Evolutionary conservation across 2,888 invertebrate species (phyloP).

Genomic region (Dendrolimus pini): DNA sequence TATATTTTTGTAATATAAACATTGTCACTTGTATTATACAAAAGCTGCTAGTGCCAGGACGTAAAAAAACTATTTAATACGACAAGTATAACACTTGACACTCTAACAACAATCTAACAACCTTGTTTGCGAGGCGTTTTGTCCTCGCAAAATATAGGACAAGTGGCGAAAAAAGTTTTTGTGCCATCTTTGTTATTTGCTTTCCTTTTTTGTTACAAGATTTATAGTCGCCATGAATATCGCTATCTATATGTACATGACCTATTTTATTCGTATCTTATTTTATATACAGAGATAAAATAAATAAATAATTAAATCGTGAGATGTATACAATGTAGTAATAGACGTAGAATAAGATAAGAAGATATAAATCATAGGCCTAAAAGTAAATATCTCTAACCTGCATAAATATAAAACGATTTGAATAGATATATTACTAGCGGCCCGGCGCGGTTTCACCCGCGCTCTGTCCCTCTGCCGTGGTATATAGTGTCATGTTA

Average conservation of each 20-base stretch:
- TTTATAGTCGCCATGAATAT: slow-evolving; percentile 1
- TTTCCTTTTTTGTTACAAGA: slow-evolving; percentile 12
- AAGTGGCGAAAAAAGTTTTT: slow-evolving; percentile 19
- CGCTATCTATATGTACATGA: not conserved
- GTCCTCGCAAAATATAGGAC: slow-evolving; percentile 32
- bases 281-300: too few relatives aligned
- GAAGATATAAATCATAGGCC: too few relatives aligned
- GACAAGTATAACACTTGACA: not conserved
- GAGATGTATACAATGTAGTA: too few relatives aligned
- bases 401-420: too few relatives aligned
- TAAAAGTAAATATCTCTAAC: too few relatives aligned
- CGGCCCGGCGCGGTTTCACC: too few relatives aligned
- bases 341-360: too few relatives aligned
- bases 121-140: slow-evolving; percentile 45
- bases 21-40: not conserved
- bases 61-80: slow-evolving; percentile 1
- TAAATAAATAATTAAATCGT: too few relatives aligned
- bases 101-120: slow-evolving; percentile 20
- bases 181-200: slow-evolving; percentile 13
- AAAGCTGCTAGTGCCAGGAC: not conserved
- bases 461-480: too few relatives aligned
- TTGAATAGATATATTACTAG: too few relatives aligned
- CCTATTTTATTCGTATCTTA: not conserved
- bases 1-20: not conserved
- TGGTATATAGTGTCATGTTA: too few relatives aligned